These are phyloP conservation scores for Elysia crispata DNA, from an alignment of 2,888 invertebrate species.

Conservation along the genomic window DNA sequence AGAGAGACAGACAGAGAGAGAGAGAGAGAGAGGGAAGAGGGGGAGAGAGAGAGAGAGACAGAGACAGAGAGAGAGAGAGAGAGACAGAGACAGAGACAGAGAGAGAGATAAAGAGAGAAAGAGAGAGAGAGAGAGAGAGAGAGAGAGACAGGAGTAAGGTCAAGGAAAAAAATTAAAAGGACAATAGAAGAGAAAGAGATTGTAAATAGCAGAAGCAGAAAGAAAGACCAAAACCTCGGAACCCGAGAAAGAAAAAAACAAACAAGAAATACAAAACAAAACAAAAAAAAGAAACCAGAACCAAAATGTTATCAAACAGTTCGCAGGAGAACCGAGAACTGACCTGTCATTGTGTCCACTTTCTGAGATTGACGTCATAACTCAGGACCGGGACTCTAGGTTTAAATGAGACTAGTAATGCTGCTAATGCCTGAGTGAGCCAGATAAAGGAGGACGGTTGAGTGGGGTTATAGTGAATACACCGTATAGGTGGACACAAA, in stretches of 20 bases:
- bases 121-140: constrained; percentile 25
- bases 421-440: too few relatives aligned
- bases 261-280: not conserved
- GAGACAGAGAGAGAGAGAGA: constrained; percentile 1
- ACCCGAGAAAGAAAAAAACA: not conserved
- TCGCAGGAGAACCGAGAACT: too few relatives aligned
- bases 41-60: not conserved
- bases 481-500: too few relatives aligned
- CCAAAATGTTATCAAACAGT: too few relatives aligned
- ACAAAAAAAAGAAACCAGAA: too few relatives aligned
- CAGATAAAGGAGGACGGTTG: too few relatives aligned
- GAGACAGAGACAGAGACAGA: constrained; percentile 38
- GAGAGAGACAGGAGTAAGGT: constrained; percentile 1
- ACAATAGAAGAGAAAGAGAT: not conserved
- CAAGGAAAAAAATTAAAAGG: not conserved
- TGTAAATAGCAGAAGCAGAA: not conserved
- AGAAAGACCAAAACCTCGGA: not conserved
- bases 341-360: too few relatives aligned
- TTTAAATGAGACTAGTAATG: too few relatives aligned
- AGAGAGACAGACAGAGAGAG: too few relatives aligned
- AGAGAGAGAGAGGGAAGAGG: not conserved
- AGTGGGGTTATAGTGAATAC: too few relatives aligned
- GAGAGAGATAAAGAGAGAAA: constrained; percentile 38
- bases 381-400: too few relatives aligned
- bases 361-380: too few relatives aligned